Base-by-base conservation (phyloP, 2,888 invertebrate genomes). In the Drosophila merina region DNA sequence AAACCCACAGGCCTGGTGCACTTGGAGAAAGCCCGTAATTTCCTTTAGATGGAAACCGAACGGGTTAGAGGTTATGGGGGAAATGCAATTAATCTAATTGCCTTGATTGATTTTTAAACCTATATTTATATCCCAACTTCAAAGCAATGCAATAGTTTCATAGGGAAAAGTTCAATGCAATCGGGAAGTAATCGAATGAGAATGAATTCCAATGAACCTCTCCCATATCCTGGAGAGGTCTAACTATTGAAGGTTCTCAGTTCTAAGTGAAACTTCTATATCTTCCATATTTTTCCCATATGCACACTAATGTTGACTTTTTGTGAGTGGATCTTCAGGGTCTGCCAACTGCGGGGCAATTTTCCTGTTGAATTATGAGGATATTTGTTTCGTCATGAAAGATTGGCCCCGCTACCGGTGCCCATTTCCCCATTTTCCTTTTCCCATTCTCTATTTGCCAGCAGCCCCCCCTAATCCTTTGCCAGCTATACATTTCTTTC, bases 281-380 rank as follows among this genome's bases (percentile, higher is more conserved):
- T 14, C 9, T 28, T 38, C n/a, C n/a, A n/a, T n/a, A n/a, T 20
- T 28, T 20, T 10, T 8, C 3, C 10, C 20, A 2, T 20, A 6
- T 31, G 36, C n/a, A n/a, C n/a, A 42, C 9, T 20, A 20, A 20
- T 20, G 20, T 25, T 5, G 20, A 33, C 20, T 31, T 55, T 30
- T 9, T 3, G 2, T 1, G 12, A 47, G 68, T 51, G 42, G 36
- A 68, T 52, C 48, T 58, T 66, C 66, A 52, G 56, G 59, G 48
- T 49, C 67, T 59, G 67, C 48, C 55, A 56, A 57, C 68, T 74
- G 57, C 66, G 30, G 69, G 79, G 84, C 86, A 84, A 88, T 86
- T 86, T 86, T 81, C 79, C 86, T 87, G 80, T 89, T 89, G 89
- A 89, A 84, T 89, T 89, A 89, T 89, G 88, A 80, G 87, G 88